A percentile compares a stretch with the other conserved stretches of the same genome.
These are phyloP conservation scores for Caenorhabditis sp. DNA, from an alignment of 2,888 invertebrate genomes.

Conservation along the genomic window DNA sequence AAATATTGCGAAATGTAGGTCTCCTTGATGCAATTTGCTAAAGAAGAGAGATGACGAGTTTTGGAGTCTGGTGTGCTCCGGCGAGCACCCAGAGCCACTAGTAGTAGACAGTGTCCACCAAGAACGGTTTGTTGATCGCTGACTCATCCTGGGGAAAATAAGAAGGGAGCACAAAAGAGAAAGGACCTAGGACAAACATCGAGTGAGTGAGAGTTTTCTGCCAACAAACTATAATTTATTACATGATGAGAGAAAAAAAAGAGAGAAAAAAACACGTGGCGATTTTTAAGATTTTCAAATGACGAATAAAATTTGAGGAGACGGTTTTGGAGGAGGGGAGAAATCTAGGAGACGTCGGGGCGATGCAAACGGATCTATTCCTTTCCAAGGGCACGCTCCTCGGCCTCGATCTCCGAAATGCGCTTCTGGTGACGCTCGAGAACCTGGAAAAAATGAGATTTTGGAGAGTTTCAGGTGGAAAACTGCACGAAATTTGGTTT, in stretches of 20 bases:
- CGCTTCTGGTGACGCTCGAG: constrained; percentile 72
- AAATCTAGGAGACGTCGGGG: constrained; percentile 19
- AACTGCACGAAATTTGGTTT: neutral
- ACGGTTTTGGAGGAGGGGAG: too few species aligned
- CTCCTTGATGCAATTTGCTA: constrained; percentile 1
- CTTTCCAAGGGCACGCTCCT: constrained; percentile 68
- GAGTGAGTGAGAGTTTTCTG: constrained; percentile 3
- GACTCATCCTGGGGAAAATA: neutral
- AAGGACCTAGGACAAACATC: neutral
- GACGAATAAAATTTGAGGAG: neutral
- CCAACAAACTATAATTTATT: constrained; percentile 84
- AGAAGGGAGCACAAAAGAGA: neutral
- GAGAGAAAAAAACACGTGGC: constrained; percentile 49
- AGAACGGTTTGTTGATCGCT: constrained; percentile 11
- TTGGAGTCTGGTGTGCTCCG: too few species aligned
- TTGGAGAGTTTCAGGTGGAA: neutral
- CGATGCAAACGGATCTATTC: constrained; percentile 39
- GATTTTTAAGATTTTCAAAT: constrained; percentile 16
- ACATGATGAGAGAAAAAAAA: constrained; percentile 34
- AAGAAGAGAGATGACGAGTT: neutral
- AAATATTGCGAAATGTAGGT: neutral
- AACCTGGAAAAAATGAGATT: constrained; percentile 55
- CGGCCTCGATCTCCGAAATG: constrained; percentile 71
- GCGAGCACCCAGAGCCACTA: too few species aligned
- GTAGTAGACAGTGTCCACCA: neutral